Evolutionary conservation across 2,888 invertebrate species (phyloP).

Genomic region (Pollenia labialis): DNA sequence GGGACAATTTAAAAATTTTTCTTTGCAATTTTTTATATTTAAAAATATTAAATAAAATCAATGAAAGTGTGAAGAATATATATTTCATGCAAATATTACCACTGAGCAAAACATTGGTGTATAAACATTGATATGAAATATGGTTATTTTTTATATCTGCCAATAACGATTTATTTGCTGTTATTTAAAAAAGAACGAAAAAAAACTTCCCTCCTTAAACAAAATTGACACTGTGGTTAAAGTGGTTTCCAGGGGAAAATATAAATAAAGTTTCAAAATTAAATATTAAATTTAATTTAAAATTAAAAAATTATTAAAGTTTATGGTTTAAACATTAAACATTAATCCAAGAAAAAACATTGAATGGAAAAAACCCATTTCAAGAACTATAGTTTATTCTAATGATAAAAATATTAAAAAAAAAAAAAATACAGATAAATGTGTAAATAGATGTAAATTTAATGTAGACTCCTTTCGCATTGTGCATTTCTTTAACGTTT

Average conservation of each 20-base stretch:
- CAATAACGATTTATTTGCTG: constrained; percentile 54
- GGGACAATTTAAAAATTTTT: constrained; percentile 63
- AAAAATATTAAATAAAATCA: constrained; percentile 19
- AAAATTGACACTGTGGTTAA: constrained; percentile 11
- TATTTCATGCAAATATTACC: constrained; percentile 12
- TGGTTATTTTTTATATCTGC: neutral
- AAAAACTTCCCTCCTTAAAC: neutral
- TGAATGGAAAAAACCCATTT: neutral
- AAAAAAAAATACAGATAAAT: too few species aligned
- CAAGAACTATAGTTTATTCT: neutral
- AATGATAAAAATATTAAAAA: constrained; percentile 9
- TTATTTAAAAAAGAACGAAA: neutral
- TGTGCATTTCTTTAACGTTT: constrained; percentile 38
- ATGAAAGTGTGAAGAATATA: constrained; percentile 22
- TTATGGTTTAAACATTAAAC: too few species aligned
- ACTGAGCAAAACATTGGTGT: neutral
- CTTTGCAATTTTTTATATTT: neutral
- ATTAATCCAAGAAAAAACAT: too few species aligned
- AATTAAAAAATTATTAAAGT: too few species aligned
- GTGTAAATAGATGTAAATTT: neutral
- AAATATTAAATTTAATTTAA: too few species aligned
- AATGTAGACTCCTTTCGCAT: constrained; percentile 2
- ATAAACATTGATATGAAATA: neutral
- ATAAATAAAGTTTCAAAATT: neutral
- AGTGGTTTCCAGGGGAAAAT: neutral